Evolutionary conservation across 2,113 vertebrate species (phyloP), one percentile per base, ranked within the genome.

Genomic region (Loxodonta africana): DNA sequence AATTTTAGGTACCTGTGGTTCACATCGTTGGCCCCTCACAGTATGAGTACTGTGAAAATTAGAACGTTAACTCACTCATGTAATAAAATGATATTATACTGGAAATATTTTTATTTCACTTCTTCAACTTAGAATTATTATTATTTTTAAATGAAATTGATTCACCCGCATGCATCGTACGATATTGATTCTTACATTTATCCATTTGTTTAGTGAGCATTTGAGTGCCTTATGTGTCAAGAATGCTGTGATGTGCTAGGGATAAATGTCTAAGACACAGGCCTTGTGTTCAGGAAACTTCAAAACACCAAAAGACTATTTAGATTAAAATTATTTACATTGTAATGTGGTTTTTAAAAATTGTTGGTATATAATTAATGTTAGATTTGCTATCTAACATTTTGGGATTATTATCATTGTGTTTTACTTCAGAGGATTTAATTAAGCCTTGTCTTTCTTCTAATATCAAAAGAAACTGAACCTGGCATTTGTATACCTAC

Each of bases 311-410:
- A 67, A 65, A 33, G 33, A 74, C 51, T 83, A 33, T 51, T 81
- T 92, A 94, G 37, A 80, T 74, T 95, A 62, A 90, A 92, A 51
- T 89, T 78, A 28, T 90, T 44, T 80, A n/a, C 53, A 8, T 74
- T 63, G 15, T 63, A 76, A 81, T 81, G 20, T 9, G 77, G 17
- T 14, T 77, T 95, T 90, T 8, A 89, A 87, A 62, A 51, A 23
- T 3, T 60, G 14, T 60, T 53, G 23, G 63, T 83, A 51, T 69
- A 2, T 88, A 93, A 84, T 81, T 84, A 76, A 88, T 77, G n/a
- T 74, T 96, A 65, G 57, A 76, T 95, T 91, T 91, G 9, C 86
- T 80, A 4, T 94, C 46, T 88, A 48, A 87, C 23, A 25, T 69
- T 80, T 57, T 12, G 46, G 3, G 7, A 67, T 83, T 80, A 77